Evolutionary conservation across 2,888 invertebrate species (phyloP).

Genomic region (Andrena dorsata): DNA sequence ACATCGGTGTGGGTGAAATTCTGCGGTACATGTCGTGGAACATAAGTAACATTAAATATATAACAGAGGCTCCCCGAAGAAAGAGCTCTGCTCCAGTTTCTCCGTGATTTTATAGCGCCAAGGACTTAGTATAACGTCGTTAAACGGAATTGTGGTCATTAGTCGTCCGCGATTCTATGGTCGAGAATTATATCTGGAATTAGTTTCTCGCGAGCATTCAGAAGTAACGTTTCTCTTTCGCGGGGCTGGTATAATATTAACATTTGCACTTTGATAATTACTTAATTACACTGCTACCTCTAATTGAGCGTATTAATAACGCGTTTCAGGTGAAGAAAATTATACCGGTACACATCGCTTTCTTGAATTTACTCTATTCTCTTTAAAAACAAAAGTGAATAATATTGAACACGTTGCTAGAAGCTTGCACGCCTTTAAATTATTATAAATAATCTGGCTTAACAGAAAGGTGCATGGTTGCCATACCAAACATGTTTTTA

Average conservation of each 20-base stretch:
- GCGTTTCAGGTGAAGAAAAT: too few species aligned
- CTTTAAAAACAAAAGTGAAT: too few species aligned
- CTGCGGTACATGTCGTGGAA: not conserved
- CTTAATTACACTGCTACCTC: too few species aligned
- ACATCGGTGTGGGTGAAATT: not conserved
- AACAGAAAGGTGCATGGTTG: too few species aligned
- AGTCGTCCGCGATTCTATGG: constrained; percentile 2
- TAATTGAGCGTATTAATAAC: too few species aligned
- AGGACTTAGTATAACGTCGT: constrained; percentile 5
- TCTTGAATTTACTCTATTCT: too few species aligned
- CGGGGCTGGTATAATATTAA: not conserved
- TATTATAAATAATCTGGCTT: too few species aligned
- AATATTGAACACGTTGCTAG: too few species aligned
- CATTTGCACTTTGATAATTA: not conserved
- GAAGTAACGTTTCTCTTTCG: constrained; percentile 3
- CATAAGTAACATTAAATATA: not conserved
- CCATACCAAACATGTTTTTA: too few species aligned
- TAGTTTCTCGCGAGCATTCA: not conserved
- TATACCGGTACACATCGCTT: too few species aligned
- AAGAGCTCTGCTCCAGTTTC: not conserved
- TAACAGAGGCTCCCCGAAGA: not conserved
- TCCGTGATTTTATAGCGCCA: not conserved
- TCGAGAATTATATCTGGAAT: constrained; percentile 6
- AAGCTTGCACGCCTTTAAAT: too few species aligned
- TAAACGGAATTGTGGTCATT: constrained; percentile 8